A percentile compares a stretch with the other conserved stretches of the same genome.
phyloP scores from a whole-genome alignment of 2,888 invertebrate species.

The Plagodis dolabraria region DNA sequence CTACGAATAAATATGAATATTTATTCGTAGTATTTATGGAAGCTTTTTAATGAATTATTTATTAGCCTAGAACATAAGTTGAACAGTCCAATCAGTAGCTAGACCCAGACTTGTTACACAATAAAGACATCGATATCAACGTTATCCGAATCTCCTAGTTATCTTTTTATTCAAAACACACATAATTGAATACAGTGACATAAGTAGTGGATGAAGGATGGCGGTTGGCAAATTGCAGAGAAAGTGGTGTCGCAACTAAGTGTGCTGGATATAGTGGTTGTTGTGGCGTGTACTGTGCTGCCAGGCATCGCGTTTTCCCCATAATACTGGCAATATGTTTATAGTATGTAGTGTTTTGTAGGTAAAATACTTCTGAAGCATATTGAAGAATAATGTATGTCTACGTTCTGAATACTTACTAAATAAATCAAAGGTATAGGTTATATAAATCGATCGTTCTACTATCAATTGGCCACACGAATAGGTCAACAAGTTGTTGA shows the following conservation, averaged over 20 bases:
- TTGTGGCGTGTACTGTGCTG: not conserved
- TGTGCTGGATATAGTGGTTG: not conserved
- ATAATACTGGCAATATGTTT: not conserved
- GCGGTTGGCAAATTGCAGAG: conserved; percentile 60
- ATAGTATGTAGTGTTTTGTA: too few relatives aligned
- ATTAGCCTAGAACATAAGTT: too few relatives aligned
- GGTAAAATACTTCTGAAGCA: too few relatives aligned
- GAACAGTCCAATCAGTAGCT: not conserved
- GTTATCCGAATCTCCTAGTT: not conserved
- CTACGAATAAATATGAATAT: too few relatives aligned
- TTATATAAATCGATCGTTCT: too few relatives aligned
- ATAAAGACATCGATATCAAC: conserved; percentile 14
- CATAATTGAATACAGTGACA: conserved; percentile 34
- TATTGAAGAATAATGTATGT: too few relatives aligned
- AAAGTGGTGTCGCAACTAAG: conserved; percentile 76
- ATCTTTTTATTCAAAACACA: conserved; percentile 16
- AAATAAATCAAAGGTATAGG: too few relatives aligned
- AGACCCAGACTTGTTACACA: conserved; percentile 12
- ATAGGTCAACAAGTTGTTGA: too few relatives aligned
- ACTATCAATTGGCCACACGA: too few relatives aligned
- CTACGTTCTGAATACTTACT: too few relatives aligned
- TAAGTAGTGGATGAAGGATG: conserved; percentile 38
- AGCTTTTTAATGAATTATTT: too few relatives aligned
- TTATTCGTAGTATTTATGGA: too few relatives aligned
- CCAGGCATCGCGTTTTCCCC: not conserved